Evolutionary conservation across 2,888 invertebrate species (phyloP), one percentile per base, ranked within the genome.

Genomic region (Agrochola lota): DNA sequence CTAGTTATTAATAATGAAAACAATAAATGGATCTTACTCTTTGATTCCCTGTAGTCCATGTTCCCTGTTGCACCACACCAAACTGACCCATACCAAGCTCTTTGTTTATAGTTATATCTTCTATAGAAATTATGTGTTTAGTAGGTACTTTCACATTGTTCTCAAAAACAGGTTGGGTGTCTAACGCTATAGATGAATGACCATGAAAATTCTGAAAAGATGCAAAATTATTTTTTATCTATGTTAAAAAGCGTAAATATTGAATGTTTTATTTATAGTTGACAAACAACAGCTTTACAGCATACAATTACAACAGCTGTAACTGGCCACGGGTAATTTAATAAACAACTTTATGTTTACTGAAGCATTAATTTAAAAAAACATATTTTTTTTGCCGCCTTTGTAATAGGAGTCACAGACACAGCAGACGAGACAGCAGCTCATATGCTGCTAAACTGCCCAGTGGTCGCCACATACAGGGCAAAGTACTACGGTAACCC

Each of bases 21-120:
- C 8, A 62, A 68, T 67, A 69, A 60, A 70, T n/a, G 23, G 2
- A 20, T 92, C 96, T 95, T 94, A 99, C 98, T 95, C 99, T 97
- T 95, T 99, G 99, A 78, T 98, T 99, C 88, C 99, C 99, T 92
- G 99, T 99, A 70, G 98, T 99, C 99, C 99, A 99, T 15, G 99
- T 98, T 6, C 99, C 99, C 95, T 99, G 99, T 93, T 99, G 99
- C 0, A 99, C 99, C 23, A 99, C 98, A 8, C 99, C 99, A 96
- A 99, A 99, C 94, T 99, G 99, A 23, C 99, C 99, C 90, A 98
- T 98, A 49, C 99, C 99, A 77, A 99, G 96, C 92, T 99, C 99
- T 93, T 99, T 99, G 93, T 99, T 99, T 69, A 99, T 98, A 79
- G 98, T 98, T 90, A 99, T 99, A 86, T 98, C 98, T 91, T 99